Evolutionary conservation across 2,113 vertebrate genomes (phyloP), one percentile per base, ranked within the genome.

Genomic region (Lampris megalopsis): DNA sequence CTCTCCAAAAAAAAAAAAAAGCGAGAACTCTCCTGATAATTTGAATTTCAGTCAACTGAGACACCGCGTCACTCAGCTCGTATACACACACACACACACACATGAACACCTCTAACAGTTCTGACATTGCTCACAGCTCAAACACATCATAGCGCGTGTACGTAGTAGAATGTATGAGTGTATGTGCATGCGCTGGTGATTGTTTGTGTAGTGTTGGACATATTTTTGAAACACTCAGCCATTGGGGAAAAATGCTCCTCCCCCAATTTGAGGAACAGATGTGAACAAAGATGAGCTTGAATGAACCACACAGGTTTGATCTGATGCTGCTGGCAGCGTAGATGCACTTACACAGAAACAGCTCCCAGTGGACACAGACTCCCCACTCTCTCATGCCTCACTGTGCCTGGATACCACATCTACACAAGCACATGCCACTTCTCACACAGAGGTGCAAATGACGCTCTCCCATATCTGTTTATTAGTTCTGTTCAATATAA

Each of bases 301-400:
- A 85, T 83, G 85, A 84, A 80, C 57, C 35, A 37, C 68, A 77
- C 75, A 81, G 77, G 62, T 63, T 76, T 61, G 69, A 73, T 85
- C 58, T 68, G 78, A 78, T 77, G 63, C 75, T 77, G 73, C 83
- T 83, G 80, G 71, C 72, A 79, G 73, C 84, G 82, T 72, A 80
- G 73, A 49, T 1, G 4, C 63, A 77, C 66, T 24, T 54, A 35
- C 61, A 45, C 61, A 0, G 81, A 84, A 75, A 71, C 43, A 52
- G 62, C 43, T 48, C 81, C 73, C 81, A 79, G 49, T 66, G 63
- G 58, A 45, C 68, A 71, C 74, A 9, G 5, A 68, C 81, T 83
- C 73, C 80, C 81, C 58, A 8, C 80, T 80, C 76, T 42, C 42
- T 63, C 74, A 49, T 80, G 63, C 79, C 79, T 80, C 70, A 63